phyloP scores from a whole-genome alignment of 2,113 vertebrate species.

The Peromyscus leucopus region DNA sequence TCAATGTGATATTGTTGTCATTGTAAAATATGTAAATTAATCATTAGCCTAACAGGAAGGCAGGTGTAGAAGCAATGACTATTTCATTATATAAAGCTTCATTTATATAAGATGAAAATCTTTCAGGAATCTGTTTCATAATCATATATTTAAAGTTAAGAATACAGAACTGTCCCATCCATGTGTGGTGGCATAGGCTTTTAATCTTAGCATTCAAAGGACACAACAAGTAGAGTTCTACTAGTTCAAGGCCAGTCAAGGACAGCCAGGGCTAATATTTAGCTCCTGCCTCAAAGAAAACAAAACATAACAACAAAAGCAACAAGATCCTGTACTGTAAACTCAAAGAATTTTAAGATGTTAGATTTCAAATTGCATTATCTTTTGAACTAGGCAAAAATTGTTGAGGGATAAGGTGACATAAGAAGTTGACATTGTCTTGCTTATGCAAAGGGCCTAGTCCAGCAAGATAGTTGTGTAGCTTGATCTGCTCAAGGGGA shows the following conservation, averaged over 20 bases:
- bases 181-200: background rate
- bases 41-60: background rate
- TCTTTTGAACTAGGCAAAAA: background rate
- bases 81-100: background rate
- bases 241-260: background rate
- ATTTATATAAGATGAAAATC: background rate
- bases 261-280: background rate
- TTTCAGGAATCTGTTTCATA: background rate
- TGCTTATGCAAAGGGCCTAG: no score
- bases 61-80: no score
- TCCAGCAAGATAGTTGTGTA: no score
- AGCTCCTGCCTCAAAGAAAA: background rate
- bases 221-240: background rate
- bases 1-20: background rate
- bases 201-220: background rate
- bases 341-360: background rate
- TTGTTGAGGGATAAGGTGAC: background rate
- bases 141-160: background rate
- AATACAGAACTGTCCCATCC: background rate
- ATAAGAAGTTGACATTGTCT: background rate
- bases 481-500: no score
- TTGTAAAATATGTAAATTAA: background rate
- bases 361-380: background rate
- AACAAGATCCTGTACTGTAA: background rate
- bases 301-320: background rate